Evolutionary conservation across 2,113 vertebrate species (phyloP), one percentile per base, ranked within the genome.

Genomic region (Leucosticte australis): DNA sequence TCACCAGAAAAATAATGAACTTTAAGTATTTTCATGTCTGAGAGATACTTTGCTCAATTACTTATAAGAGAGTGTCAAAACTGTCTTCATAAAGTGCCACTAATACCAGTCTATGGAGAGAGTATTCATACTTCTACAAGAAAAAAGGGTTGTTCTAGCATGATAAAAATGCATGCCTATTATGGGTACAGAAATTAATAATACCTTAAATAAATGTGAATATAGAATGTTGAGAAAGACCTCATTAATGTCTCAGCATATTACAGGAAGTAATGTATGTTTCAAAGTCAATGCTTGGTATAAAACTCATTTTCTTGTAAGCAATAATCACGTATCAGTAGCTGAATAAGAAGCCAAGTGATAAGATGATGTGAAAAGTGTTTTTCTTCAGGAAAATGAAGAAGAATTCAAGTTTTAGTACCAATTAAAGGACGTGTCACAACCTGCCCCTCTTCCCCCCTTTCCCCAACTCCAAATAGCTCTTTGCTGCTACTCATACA

Each of bases 131-230:
- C 52, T 91, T 60, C 78, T 70, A n/a, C 44, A 92, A 96, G 84
- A 90, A 87, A n/a, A 83, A 95, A 92, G 73, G 71, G 50, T 78
- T 92, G 74, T 50, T 94, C 68, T 96, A 94, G 41, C 57, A 77
- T 70, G 83, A 89, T 64, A 92, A 74, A 93, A 88, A 50, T 86
- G 30, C 33, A 41, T 14, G 23, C n/a, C 55, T 69, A 83, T 87
- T 83, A 59, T 70, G 31, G 10, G 14, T 47, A 55, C 27, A 87
- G 63, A 87, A 73, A 90, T 74, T 9, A 83, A 63, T 15, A 68
- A 12, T 30, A 57, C 53, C 49, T 94, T 75, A 91, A 92, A 88
- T 73, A 92, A 95, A 91, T n/a, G 52, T 2, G 14, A 83, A 71
- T 47, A 64, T 6, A 75, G 26, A 55, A 75, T 2, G 2, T 76